A percentile compares a stretch with the other conserved stretches of the same genome.
phyloP scores from a whole-genome alignment of 2,888 invertebrate genomes.

The Papilio demoleus region DNA sequence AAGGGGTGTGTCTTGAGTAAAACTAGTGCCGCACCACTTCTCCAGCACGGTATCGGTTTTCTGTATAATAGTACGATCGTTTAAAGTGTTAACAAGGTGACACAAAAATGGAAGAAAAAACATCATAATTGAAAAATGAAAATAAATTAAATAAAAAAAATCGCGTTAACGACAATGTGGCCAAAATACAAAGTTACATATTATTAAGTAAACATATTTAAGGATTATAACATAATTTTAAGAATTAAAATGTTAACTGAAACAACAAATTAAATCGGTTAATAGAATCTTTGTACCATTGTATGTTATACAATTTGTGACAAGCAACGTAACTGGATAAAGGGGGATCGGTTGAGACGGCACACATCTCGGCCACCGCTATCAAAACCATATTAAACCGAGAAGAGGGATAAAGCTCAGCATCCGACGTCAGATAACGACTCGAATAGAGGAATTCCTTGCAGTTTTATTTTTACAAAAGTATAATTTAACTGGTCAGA shows the following conservation, averaged over 20 bases:
- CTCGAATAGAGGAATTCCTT: slow-evolving; percentile 14
- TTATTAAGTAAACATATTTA: too few relatives aligned
- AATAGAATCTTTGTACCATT: not conserved
- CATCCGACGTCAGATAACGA: slow-evolving; percentile 15
- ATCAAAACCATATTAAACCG: slow-evolving; percentile 23
- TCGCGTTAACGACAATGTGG: too few relatives aligned
- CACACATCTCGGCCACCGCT: slow-evolving; percentile 17
- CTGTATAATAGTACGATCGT: too few relatives aligned
- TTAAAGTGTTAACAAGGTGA: too few relatives aligned
- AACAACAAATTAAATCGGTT: not conserved
- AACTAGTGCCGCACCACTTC: too few relatives aligned
- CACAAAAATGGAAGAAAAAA: too few relatives aligned
- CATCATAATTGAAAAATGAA: too few relatives aligned
- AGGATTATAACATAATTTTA: too few relatives aligned
- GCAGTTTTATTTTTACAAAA: slow-evolving; percentile 16
- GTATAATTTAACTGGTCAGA: not conserved
- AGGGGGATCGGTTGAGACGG: not conserved
- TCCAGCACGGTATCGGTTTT: too few relatives aligned
- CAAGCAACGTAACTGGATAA: slow-evolving; percentile 7
- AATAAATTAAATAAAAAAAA: too few relatives aligned
- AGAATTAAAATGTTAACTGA: not conserved
- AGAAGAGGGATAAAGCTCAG: slow-evolving; percentile 18
- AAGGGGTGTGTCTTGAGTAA: too few relatives aligned
- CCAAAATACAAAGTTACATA: too few relatives aligned
- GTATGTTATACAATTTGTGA: not conserved